phyloP scores from a whole-genome alignment of 2,888 invertebrate species.

The Megalurothrips usitatus region DNA sequence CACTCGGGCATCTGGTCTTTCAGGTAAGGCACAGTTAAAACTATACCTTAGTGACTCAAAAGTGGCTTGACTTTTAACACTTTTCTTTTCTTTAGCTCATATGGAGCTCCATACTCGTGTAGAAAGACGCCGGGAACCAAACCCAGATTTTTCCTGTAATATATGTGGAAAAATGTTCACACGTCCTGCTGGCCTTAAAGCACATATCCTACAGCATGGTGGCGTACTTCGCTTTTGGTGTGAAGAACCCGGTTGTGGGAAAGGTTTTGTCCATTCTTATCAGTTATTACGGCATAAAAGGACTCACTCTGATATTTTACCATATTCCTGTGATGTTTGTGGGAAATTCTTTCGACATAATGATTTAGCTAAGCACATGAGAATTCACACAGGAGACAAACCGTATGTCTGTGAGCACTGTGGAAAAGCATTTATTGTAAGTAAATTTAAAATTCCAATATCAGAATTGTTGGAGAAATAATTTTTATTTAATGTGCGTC shows the following conservation, averaged over 20 bases:
- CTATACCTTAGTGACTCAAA: background rate
- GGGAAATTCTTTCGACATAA: background rate
- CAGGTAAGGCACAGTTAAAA: background rate
- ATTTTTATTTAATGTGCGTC: background rate
- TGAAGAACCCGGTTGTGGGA: background rate
- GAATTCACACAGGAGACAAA: background rate
- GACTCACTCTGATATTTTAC: background rate
- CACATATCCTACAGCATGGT: background rate
- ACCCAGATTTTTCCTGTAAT: background rate
- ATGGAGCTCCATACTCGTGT: background rate
- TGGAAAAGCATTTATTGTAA: background rate
- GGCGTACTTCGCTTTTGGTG: background rate
- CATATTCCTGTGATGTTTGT: constrained; percentile 7
- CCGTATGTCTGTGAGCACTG: background rate
- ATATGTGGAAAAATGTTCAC: background rate
- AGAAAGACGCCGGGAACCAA: background rate
- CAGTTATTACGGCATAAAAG: background rate
- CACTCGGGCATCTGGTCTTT: background rate
- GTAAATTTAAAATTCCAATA: background rate
- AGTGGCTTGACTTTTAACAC: background rate
- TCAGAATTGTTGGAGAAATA: background rate
- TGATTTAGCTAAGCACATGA: background rate
- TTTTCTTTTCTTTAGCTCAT: background rate
- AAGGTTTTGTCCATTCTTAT: constrained; percentile 10
- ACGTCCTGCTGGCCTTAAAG: background rate